Conservation (phyloP, 1,140 invertebrate genomes). For the Brachionus plicatilis region DNA sequence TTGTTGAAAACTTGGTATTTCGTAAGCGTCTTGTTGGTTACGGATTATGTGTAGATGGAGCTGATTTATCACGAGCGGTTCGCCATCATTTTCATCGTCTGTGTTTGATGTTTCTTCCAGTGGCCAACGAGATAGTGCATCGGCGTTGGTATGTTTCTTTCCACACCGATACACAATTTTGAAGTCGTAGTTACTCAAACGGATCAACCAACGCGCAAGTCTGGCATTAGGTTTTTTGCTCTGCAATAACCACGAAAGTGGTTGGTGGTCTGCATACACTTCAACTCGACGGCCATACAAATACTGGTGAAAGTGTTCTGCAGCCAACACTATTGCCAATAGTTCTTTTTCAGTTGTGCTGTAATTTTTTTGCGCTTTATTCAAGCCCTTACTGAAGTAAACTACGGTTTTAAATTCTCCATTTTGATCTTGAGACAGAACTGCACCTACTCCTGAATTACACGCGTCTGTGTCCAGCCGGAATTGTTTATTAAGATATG, state of each 20-base stretch:
- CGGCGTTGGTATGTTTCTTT: background rate
- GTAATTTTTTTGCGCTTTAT: too few relatives aligned
- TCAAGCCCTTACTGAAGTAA: too few relatives aligned
- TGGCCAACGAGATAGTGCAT: conserved; percentile 42
- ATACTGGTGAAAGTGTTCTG: conserved; percentile 52
- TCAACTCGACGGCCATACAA: conserved; percentile 54
- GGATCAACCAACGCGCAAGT: background rate
- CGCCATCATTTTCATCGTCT: background rate
- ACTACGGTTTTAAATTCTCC: too few relatives aligned
- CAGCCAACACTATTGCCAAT: too few relatives aligned
- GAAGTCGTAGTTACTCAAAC: background rate
- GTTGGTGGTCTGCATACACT: conserved; percentile 57
- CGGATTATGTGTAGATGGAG: too few relatives aligned
- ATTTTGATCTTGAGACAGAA: conserved; percentile 51
- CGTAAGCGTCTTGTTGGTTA: too few relatives aligned
- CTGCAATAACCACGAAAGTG: conserved; percentile 50
- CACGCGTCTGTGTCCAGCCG: conserved; percentile 56
- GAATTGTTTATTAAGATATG: conserved; percentile 47
- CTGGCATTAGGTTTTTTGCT: conserved; percentile 32
- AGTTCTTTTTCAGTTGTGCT: too few relatives aligned
- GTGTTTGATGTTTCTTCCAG: background rate
- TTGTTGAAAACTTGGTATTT: too few relatives aligned
- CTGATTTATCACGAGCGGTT: too few relatives aligned
- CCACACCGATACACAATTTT: background rate
- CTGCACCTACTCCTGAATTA: conserved; percentile 51